These are phyloP conservation scores for Rhynchotus rufescens DNA, from an alignment of 2,797 vertebrate genomes.

Conservation along the genomic window DNA sequence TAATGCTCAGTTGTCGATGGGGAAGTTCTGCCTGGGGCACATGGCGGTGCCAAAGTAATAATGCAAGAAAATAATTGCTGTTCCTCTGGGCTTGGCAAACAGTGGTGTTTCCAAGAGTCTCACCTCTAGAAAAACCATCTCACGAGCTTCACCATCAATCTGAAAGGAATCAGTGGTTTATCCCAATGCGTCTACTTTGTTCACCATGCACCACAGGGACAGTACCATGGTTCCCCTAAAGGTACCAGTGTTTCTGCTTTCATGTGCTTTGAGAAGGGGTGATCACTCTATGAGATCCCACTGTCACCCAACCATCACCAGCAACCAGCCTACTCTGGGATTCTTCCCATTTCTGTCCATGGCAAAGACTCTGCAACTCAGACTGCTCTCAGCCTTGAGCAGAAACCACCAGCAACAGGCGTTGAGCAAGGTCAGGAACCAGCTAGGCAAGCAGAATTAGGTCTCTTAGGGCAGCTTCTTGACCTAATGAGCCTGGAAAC, in stretches of 20 bases:
- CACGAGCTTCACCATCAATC: not conserved
- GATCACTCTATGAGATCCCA: not conserved
- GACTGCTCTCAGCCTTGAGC: not conserved
- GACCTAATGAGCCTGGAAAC: not conserved
- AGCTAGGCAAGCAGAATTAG: not conserved
- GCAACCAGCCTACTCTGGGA: not conserved
- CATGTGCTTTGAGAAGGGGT: not conserved
- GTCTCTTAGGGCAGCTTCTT: not conserved
- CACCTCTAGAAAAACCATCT: not conserved
- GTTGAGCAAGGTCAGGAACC: not conserved
- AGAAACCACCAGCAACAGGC: not conserved
- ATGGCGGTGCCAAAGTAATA: not conserved
- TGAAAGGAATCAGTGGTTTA: accelerated
- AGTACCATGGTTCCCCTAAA: accelerated
- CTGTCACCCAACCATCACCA: not conserved
- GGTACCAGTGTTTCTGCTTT: not conserved
- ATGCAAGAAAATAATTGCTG: not conserved
- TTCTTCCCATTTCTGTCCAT: not conserved
- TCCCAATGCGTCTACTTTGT: not conserved
- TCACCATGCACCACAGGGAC: accelerated
- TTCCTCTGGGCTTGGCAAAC: not conserved
- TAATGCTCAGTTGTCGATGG: not conserved
- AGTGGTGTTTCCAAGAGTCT: not conserved
- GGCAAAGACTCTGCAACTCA: accelerated
- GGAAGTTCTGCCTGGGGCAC: not conserved